Conservation (phyloP, 2,888 invertebrate species). For the Chironomus riparius region DNA sequence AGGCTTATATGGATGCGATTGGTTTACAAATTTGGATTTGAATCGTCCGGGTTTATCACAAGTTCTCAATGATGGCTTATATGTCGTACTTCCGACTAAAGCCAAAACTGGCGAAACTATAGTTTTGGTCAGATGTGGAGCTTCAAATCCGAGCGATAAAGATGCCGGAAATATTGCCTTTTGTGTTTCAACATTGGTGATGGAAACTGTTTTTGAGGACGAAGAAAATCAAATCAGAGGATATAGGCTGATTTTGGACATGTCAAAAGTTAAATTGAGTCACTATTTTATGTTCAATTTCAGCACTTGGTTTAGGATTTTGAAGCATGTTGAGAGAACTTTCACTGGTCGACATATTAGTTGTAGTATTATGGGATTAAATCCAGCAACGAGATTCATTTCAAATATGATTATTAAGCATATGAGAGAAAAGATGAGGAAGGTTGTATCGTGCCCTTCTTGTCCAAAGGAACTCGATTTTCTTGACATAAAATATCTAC, state of each 20-base stretch:
- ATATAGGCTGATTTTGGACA: slow-evolving; percentile 68
- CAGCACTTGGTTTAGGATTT: slow-evolving; percentile 66
- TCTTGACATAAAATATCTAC: neutral
- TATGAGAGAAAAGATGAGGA: neutral
- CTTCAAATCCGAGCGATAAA: neutral
- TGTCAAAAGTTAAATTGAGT: slow-evolving; percentile 62
- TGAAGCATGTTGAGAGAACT: slow-evolving; percentile 61
- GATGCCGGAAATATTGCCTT: neutral
- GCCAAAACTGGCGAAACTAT: neutral
- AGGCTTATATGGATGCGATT: slow-evolving; percentile 37
- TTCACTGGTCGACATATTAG: neutral
- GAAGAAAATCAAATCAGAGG: slow-evolving; percentile 35
- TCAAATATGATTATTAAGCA: neutral
- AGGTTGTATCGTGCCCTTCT: neutral
- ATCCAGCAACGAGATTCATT: neutral
- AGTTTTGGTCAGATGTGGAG: neutral
- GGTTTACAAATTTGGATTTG: neutral
- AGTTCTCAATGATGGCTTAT: neutral
- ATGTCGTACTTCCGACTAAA: neutral
- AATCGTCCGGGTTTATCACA: neutral
- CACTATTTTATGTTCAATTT: slow-evolving; percentile 69
- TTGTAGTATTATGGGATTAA: neutral
- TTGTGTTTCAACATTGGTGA: neutral
- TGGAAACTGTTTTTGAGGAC: neutral
- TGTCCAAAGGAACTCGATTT: neutral